Base-by-base conservation (phyloP, 53 echinoderm and acorn worm species). In the Holothuria scabra region DNA sequence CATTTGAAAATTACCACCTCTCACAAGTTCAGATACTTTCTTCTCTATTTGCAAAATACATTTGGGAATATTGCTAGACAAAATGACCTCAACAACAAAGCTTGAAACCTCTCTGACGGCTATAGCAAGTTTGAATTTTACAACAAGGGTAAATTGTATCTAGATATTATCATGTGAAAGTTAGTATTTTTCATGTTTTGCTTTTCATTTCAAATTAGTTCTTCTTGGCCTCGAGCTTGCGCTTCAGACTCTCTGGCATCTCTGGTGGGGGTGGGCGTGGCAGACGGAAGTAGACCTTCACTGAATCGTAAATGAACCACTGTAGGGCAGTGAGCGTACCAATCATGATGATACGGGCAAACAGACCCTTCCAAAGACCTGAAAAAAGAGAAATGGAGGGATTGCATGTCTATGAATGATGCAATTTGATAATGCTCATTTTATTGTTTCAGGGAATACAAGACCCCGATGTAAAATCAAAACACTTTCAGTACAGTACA, bases 251-350 rank as follows among this genome's bases (percentile, higher is more conserved):
- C 59, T 90, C 91, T 66, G 96, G 96, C 96, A 96, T 96, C 89
- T 93, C 93, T 85, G 96, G 96, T 90, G 96, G 96, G 48, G 96
- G 96, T 80, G 96, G 96, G 29, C 96, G 93, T 81, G 96, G 96
- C 91, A 96, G 49, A 56, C 91, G 89, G 93, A 93, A 96, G 96
- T 89, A 96, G 82, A 96, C 96, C 92, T 96, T 96, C 81, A 96
- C 96, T 0, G 96, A 96, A 84, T 96, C 96, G 28, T 96, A 96
- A 88, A 95, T 93, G 84, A 95, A 95, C 95, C 95, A 95, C 48
- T 95, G 95, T 24, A 95, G 88, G 71, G 95, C 95, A 21, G 95
- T 95, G 89, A 95, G 93, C 79, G 95, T 95, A 89, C 95, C 95
- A 69, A 95, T 95, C 95, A 95, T 95, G 93, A 96, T 91, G 86